Base-by-base conservation (phyloP, 1,140 invertebrate genomes). In the Pinna nobilis region DNA sequence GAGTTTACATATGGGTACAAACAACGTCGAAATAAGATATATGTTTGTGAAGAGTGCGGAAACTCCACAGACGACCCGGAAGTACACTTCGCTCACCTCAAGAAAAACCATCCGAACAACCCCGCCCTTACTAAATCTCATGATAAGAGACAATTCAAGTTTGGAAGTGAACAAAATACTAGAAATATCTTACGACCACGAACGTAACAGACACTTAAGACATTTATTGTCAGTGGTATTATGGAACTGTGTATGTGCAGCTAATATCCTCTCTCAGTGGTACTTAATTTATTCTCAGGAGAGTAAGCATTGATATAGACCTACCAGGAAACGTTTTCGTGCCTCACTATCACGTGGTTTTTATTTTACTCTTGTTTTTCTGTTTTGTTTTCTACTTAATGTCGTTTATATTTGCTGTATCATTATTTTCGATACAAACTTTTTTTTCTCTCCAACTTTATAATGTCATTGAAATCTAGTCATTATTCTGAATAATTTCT, bases 21-120 rank as follows among this genome's bases (percentile, higher is more conserved):
- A 90, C 97, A 99, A 90, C 91, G 98, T 64, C 92, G 98, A 74
- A 95, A 95, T 88, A 99, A 99, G 65, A 85, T 90, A 28, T 99
- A 99, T 89, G 98, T 99, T 9, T 99, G 98, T 89, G 98, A 99
- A 90, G 98, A 99, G 88, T 99, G 98, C 87, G 98, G 98, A 32
- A 96, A 98, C 90, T 99, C 97, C 15, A 98, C 97, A 18, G 94
- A 94, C 74, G 96, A 98, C 86, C 97, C 97, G 0, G 97, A 98
- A 91, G 93, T 94, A 15, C 97, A 99, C 84, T 98, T 98, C 89
- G 90, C 97, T 50, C 97, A 99, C 86, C 91, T 99, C 37, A 98
- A 98, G 90, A 95, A 97, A 63, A 95, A 97, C 84, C 97, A 98
- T 89, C 97, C 97, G 0, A 97, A 97, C 90, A 97, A 96, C 82